Evolutionary conservation across 2,113 vertebrate species (phyloP), one percentile per base, ranked within the genome.

Genomic region (Jaculus jaculus): DNA sequence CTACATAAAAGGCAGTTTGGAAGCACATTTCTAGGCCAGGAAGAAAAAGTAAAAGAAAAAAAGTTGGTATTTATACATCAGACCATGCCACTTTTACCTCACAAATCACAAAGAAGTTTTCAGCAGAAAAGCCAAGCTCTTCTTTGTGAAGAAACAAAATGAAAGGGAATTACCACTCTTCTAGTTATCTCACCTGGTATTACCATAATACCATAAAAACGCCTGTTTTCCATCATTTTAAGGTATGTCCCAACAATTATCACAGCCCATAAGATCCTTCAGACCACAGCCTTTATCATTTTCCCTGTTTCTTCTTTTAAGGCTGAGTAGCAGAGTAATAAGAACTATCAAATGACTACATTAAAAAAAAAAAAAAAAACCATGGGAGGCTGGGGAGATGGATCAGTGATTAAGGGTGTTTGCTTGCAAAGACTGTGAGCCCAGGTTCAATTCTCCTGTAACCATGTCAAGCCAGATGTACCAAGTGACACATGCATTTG

Each of bases 171-270:
- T 96, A 94, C 96, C 96, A 95, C 89, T 94, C 91, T 66, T 94
- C 95, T 96, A 97, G 96, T 87, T 73, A 85, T 98, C 96, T 95
- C 87, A 83, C 96, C 97, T 95, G 94, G 54, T 12, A 54, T 54
- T 54, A 54, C 54, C 54, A 54, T 54, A 95, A 95, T 91, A 97
- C 69, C 90, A 97, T 94, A 96, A 97, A 96, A 86, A 97, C 96
- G 97, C 97, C 97, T 97, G 96, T 85, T 97, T 97, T 97, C 95
- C 97, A 97, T 95, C 94, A 97, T 92, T 94, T 97, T 95, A 95
- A 95, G 92, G 94, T 95, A 96, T 96, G 94, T 96, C 94, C 96
- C 95, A 96, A 89, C 96, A 97, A 97, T 95, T 95, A 92, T 82
- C 95, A 96, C 95, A 96, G 95, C 95, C 32, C 61, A 96, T 96